Evolutionary conservation across 2,797 vertebrate species (phyloP).

Genomic region (Bovichtus diacanthus): DNA sequence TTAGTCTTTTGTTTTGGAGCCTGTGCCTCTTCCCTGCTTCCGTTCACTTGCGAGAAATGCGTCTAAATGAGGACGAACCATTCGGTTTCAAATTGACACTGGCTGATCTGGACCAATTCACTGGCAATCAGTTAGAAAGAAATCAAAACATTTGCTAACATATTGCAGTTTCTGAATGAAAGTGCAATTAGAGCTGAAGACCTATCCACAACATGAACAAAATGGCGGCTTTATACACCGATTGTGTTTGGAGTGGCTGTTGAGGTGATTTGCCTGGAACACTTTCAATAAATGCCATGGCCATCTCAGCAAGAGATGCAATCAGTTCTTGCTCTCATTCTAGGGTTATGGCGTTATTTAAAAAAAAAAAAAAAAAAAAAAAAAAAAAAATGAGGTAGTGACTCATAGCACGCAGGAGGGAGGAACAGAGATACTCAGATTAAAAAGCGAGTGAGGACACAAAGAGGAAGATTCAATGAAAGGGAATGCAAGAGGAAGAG

Average conservation of each 20-base stretch:
- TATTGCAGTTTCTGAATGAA: background rate
- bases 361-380: too few species aligned
- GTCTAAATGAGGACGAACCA: slow-evolving; percentile 6
- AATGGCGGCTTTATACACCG: background rate
- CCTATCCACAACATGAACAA: background rate
- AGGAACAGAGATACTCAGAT: slow-evolving; percentile 19
- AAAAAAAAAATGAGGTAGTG: slow-evolving; percentile 41
- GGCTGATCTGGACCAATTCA: background rate
- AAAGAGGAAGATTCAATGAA: slow-evolving; percentile 54
- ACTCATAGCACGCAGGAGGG: slow-evolving; percentile 35
- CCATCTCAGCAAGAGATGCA: slow-evolving; percentile 37
- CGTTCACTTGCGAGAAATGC: slow-evolving; percentile 2
- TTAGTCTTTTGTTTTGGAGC: slow-evolving; percentile 6
- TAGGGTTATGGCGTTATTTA: slow-evolving; percentile 41
- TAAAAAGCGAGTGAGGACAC: slow-evolving; percentile 12
- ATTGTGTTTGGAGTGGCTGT: background rate
- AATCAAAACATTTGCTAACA: slow-evolving; percentile 22
- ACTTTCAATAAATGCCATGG: slow-evolving; percentile 15
- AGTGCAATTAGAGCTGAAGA: background rate
- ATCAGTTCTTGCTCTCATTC: slow-evolving; percentile 61
- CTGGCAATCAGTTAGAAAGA: background rate
- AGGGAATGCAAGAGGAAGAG: slow-evolving; percentile 28
- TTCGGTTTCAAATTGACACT: background rate
- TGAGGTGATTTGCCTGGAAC: slow-evolving; percentile 31
- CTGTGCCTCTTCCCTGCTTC: slow-evolving; percentile 1